These are phyloP conservation scores for Sebastes glaucus DNA, from an alignment of 2,797 vertebrate species.

Conservation along the genomic window DNA sequence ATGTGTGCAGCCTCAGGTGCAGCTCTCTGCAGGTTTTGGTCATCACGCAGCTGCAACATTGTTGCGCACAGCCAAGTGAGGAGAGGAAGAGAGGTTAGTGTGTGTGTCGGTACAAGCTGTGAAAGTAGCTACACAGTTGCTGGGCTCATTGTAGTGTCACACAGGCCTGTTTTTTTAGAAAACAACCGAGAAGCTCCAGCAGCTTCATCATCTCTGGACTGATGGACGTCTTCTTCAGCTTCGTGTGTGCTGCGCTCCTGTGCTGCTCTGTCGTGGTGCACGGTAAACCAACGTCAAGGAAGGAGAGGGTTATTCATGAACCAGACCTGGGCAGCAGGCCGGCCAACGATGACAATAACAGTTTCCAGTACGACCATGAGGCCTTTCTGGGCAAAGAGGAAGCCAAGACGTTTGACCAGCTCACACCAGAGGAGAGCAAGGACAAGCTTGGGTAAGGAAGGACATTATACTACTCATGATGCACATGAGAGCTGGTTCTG, in stretches of 20 bases:
- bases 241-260: conserved; percentile 69
- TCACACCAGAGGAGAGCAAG: conserved; percentile 93
- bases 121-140: neutral
- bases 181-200: conserved; percentile 11
- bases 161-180: conserved; percentile 16
- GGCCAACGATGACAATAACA: conserved; percentile 87
- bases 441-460: conserved; percentile 89
- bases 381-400: conserved; percentile 96
- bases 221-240: conserved; percentile 72
- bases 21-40: neutral
- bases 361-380: conserved; percentile 95
- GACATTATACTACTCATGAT: neutral
- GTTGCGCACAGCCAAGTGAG: neutral
- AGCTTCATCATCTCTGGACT: neutral
- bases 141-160: conserved; percentile 3
- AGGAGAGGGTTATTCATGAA: conserved; percentile 88
- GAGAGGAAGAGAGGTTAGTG: neutral
- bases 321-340: conserved; percentile 79
- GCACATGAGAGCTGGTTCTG: neutral
- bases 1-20: neutral
- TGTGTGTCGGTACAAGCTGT: neutral
- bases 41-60: neutral
- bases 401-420: conserved; percentile 94
- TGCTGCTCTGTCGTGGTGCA: conserved; percentile 65
- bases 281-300: conserved; percentile 89